Evolutionary conservation across 2,888 invertebrate genomes (phyloP).

Genomic region (Cerastis rubricosa): DNA sequence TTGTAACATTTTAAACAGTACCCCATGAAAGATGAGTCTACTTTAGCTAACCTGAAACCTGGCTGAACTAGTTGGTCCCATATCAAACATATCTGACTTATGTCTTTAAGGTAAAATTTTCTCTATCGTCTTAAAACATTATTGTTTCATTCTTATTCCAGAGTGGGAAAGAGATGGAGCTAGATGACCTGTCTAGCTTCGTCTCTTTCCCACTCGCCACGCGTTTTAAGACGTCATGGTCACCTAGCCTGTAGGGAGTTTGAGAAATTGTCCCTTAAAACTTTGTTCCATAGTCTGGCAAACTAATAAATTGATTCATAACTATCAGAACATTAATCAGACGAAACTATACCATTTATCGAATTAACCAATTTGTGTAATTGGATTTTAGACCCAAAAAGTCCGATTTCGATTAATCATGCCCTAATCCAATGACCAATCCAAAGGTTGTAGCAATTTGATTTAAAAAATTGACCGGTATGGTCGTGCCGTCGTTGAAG

Average conservation of each 20-base stretch:
- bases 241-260: constrained; percentile 3
- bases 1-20: too few relatives aligned
- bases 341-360: constrained; percentile 53
- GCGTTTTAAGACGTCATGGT: too few relatives aligned
- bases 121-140: too few relatives aligned
- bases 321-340: constrained; percentile 36
- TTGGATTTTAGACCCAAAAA: constrained; percentile 49
- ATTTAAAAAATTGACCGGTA: constrained; percentile 30
- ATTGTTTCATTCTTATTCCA: too few relatives aligned
- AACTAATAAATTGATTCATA: constrained; percentile 44
- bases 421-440: constrained; percentile 31
- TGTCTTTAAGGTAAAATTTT: too few relatives aligned
- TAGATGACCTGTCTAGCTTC: too few relatives aligned
- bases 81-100: too few relatives aligned
- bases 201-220: too few relatives aligned
- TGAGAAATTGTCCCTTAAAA: constrained; percentile 15
- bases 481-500: constrained; percentile 57
- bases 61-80: too few relatives aligned
- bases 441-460: constrained; percentile 34
- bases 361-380: constrained; percentile 62
- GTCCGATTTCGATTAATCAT: constrained; percentile 39
- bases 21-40: too few relatives aligned
- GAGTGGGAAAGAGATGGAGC: too few relatives aligned
- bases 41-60: too few relatives aligned
- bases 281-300: constrained; percentile 3